Conservation (phyloP, 2,797 vertebrate species). For the Pipistrellus kuhlii region DNA sequence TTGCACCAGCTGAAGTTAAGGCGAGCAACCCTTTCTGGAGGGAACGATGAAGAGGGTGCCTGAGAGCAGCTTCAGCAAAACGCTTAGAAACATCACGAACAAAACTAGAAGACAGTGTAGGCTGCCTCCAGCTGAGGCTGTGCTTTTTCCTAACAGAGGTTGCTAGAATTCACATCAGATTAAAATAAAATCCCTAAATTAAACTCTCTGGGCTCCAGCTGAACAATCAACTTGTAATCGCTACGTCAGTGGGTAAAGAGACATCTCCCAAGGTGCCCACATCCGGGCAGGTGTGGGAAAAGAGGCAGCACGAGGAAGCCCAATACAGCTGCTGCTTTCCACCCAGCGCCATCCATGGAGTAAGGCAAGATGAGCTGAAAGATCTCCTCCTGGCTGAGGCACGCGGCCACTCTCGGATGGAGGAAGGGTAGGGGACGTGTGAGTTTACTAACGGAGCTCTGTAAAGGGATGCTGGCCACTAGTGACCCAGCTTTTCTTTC, state of each 20-base stretch:
- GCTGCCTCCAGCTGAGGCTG: slow-evolving; percentile 77
- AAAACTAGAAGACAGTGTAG: slow-evolving; percentile 45
- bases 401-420: slow-evolving; percentile 87
- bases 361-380: slow-evolving; percentile 91
- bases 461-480: slow-evolving; percentile 67
- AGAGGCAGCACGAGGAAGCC: slow-evolving; percentile 40
- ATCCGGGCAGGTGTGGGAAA: neutral
- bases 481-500: slow-evolving; percentile 67
- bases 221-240: slow-evolving; percentile 65
- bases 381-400: slow-evolving; percentile 86
- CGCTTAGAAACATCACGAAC: slow-evolving; percentile 48
- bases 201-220: slow-evolving; percentile 75
- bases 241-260: slow-evolving; percentile 62
- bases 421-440: slow-evolving; percentile 76
- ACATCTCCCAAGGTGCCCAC: slow-evolving; percentile 34
- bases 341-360: slow-evolving; percentile 4
- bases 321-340: slow-evolving; percentile 1
- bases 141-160: slow-evolving; percentile 79
- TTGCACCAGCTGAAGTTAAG: slow-evolving; percentile 82
- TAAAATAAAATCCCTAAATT: slow-evolving; percentile 1
- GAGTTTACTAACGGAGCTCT: slow-evolving; percentile 63
- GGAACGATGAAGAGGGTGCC: slow-evolving; percentile 66
- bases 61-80: slow-evolving; percentile 77
- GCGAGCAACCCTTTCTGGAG: slow-evolving; percentile 76
- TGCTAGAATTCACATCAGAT: slow-evolving; percentile 73